Base-by-base conservation (phyloP, 2,797 vertebrate genomes). In the Prunella strophiata region DNA sequence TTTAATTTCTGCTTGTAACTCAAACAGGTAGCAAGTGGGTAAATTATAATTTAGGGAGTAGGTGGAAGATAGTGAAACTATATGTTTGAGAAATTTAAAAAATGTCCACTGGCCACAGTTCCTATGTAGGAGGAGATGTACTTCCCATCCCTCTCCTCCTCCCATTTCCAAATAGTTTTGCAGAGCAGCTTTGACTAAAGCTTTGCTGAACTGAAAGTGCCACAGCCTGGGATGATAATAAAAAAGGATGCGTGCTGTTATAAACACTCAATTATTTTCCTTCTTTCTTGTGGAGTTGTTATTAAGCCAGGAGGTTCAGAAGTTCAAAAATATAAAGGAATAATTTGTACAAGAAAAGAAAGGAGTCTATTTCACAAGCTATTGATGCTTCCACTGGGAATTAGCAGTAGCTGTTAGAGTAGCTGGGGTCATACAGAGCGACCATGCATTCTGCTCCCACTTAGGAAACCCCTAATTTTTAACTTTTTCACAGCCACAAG, bases 321-420 rank as follows among this genome's bases (percentile, higher is more conserved):
- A 97, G 96, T 97, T 97, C 95, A 97, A 90, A 95, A 94, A 94
- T 94, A 94, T 97, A 96, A 97, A 97, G 89, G 89, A 96, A 97
- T 96, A 97, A 97, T 97, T 97, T 97, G 96, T 97, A 97, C 77
- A 96, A 96, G 96, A 97, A 97, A 96, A 97, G 94, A 97, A 96
- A 96, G 89, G 81, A 83, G 80, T 85, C 94, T 96, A 96, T 97
- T 97, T 96, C 95, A 97, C 93, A 94, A 93, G 86, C 94, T 83
- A 85, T 89, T 96, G 96, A 96, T 96, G 94, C 94, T 91, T 94
- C 96, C 96, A 86, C 85, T 89, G 96, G 96, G 96, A 97, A 96
- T 97, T 95, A 70, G 85, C 96, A 96, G 96, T 97, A 97, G 96
- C 95, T 95, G 95, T 95, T 94, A 66, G 94, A 96, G 91, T 95